Evolutionary conservation across 2,113 vertebrate genomes (phyloP).

Genomic region (Etheostoma cragini): DNA sequence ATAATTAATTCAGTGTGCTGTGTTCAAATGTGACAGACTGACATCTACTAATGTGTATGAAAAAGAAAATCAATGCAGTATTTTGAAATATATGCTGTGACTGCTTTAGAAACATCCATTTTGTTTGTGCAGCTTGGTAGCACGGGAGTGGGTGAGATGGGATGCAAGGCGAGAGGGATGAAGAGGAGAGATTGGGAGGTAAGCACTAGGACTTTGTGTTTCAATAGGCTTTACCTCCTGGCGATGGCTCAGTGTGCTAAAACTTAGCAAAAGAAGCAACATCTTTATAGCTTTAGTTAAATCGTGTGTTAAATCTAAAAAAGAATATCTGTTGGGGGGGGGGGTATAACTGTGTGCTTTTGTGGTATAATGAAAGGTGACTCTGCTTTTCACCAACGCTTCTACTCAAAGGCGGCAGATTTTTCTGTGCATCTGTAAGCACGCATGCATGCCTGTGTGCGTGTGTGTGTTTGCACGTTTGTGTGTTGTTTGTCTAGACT

Average conservation of each 20-base stretch:
- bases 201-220: conserved; percentile 67
- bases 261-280: conserved; percentile 54
- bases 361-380: conserved; percentile 33
- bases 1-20: conserved; percentile 25
- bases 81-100: conserved; percentile 52
- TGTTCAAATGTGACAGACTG: conserved; percentile 55
- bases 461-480: neutral
- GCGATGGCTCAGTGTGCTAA: conserved; percentile 48
- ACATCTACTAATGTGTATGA: conserved; percentile 61
- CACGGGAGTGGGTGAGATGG: conserved; percentile 15
- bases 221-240: conserved; percentile 72
- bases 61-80: conserved; percentile 60
- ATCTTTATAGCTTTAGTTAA: conserved; percentile 66
- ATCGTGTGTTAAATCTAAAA: conserved; percentile 56
- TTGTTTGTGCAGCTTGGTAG: conserved; percentile 50
- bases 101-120: conserved; percentile 47
- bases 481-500: conserved; percentile 68
- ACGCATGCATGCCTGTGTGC: neutral
- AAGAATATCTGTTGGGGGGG: neutral
- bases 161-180: conserved; percentile 45
- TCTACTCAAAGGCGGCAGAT: conserved; percentile 1
- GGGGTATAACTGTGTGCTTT: conserved; percentile 25
- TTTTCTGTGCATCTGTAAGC: neutral
- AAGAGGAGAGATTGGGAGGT: conserved; percentile 52
- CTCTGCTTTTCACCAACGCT: neutral